Percentiles rank a stretch among this genome's conserved stretches.
These are phyloP conservation scores for Lepidocyrtoides sp. DNA, from an alignment of 2,888 invertebrate genomes.

Conservation along the genomic window DNA sequence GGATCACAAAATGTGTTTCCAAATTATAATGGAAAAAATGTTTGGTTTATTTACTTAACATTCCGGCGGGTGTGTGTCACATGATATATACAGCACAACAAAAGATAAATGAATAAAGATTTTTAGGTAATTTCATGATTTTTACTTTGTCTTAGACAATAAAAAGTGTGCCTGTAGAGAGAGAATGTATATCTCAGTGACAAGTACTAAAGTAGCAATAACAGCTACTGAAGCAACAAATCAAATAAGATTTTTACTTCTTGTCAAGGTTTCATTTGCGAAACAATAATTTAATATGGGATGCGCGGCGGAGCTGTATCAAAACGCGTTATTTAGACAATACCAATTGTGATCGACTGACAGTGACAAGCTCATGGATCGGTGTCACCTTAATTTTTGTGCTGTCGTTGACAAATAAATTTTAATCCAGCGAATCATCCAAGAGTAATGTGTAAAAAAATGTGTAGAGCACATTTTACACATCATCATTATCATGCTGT, in stretches of 20 bases:
- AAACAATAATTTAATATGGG: slow-evolving; percentile 74
- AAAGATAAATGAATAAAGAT: slow-evolving; percentile 21
- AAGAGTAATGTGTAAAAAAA: slow-evolving; percentile 50
- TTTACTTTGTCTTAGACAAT: slow-evolving; percentile 70
- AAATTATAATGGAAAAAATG: slow-evolving; percentile 44
- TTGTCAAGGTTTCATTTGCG: slow-evolving; percentile 76
- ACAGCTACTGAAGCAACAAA: slow-evolving; percentile 50
- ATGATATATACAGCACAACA: not conserved
- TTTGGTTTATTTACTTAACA: slow-evolving; percentile 12
- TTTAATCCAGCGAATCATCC: slow-evolving; percentile 75
- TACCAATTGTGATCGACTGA: slow-evolving; percentile 79
- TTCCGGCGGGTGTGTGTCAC: not conserved
- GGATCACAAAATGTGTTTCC: slow-evolving; percentile 60
- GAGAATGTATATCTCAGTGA: not conserved
- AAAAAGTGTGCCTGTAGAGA: slow-evolving; percentile 28
- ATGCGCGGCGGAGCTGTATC: slow-evolving; percentile 72
- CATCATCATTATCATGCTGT: slow-evolving; percentile 38
- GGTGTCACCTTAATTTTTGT: slow-evolving; percentile 71
- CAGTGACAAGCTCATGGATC: slow-evolving; percentile 77
- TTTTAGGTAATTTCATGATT: slow-evolving; percentile 38
- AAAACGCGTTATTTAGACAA: slow-evolving; percentile 74
- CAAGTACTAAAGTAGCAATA: slow-evolving; percentile 30
- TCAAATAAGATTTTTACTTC: slow-evolving; percentile 54
- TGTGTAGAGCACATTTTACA: slow-evolving; percentile 22
- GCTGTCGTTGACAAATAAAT: slow-evolving; percentile 73